These are phyloP conservation scores for Anthoscopus minutus DNA, from an alignment of 2,113 vertebrate genomes.

Conservation along the genomic window DNA sequence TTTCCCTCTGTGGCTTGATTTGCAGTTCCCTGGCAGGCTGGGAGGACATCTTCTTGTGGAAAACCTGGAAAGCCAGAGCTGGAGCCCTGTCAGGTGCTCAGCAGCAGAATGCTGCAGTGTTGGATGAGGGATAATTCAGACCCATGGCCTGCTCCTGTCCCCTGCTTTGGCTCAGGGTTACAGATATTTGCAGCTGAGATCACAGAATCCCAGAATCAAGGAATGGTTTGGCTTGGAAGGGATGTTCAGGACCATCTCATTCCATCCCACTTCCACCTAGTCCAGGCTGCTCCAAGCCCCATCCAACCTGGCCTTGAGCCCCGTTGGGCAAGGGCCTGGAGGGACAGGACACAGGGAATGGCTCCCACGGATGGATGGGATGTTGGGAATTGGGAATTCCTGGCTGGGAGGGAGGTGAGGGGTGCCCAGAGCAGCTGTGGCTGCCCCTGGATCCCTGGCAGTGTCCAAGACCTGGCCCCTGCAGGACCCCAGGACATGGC, in stretches of 20 bases:
- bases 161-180: not conserved
- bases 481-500: not conserved
- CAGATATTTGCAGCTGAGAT: not conserved
- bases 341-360: not conserved
- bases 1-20: not conserved
- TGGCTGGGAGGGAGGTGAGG: rapidly evolving
- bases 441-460: not conserved
- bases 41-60: not conserved
- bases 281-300: not conserved
- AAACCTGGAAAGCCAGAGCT: not conserved
- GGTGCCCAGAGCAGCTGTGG: not conserved
- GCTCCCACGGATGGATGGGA: not conserved
- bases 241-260: not conserved
- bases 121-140: not conserved
- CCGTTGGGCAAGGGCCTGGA: not conserved
- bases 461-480: not conserved
- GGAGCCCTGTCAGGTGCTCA: rapidly evolving
- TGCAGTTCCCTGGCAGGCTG: not conserved
- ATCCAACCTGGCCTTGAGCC: not conserved
- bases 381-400: not conserved
- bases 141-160: not conserved
- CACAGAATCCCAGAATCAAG: not conserved
- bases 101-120: not conserved
- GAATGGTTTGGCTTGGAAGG: not conserved
- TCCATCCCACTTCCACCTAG: not conserved